These are phyloP conservation scores for Drosophila lowei DNA, from an alignment of 1,140 invertebrate species.

Conservation along the genomic window DNA sequence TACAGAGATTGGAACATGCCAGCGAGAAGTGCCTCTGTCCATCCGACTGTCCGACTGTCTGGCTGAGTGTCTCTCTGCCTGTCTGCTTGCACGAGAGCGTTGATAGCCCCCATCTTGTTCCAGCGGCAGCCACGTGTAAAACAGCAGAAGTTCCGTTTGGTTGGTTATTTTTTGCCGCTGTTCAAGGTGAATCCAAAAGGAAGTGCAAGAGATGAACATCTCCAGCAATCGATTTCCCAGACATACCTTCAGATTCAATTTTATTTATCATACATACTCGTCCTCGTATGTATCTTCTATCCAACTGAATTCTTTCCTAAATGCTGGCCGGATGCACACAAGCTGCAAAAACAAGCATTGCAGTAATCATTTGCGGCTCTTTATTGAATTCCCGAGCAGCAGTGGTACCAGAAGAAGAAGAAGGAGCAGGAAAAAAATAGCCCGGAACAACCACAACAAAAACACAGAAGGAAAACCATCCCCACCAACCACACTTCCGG, in stretches of 20 bases:
- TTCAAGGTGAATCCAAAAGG: conserved; percentile 19
- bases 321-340: conserved; percentile 52
- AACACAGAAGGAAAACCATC: no score
- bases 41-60: no score
- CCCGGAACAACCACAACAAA: conserved; percentile 30
- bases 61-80: no score
- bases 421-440: conserved; percentile 31
- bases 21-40: neutral
- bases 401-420: neutral
- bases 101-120: conserved; percentile 20
- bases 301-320: conserved; percentile 10
- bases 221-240: conserved; percentile 21
- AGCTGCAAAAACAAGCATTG: conserved; percentile 51
- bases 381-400: conserved; percentile 66
- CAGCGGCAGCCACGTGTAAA: conserved; percentile 40
- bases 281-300: no score
- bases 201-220: conserved; percentile 14
- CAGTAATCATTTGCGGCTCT: conserved; percentile 61
- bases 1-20: conserved; percentile 25
- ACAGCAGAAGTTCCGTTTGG: conserved; percentile 34
- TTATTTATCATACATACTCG: neutral
- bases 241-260: no score
- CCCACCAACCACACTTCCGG: conserved; percentile 21
- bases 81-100: conserved; percentile 23
- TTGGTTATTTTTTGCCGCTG: conserved; percentile 29